Evolutionary conservation across 1,140 invertebrate species (phyloP).

Genomic region (Drosophila nigrodunni): DNA sequence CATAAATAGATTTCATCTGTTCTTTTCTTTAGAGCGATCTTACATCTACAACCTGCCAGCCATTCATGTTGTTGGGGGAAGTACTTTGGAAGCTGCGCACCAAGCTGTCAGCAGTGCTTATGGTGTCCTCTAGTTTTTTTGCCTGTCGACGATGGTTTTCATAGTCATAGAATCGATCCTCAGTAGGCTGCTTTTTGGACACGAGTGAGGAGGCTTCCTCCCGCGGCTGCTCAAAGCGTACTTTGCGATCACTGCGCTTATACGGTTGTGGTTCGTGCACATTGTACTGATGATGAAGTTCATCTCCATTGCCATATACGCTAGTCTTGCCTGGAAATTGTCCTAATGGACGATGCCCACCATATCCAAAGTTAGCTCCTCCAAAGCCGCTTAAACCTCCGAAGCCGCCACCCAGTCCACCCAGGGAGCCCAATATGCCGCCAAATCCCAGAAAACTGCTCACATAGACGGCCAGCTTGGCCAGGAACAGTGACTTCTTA

Average conservation of each 20-base stretch:
- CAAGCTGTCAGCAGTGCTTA: constrained; percentile 35
- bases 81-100: constrained; percentile 58
- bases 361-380: constrained; percentile 46
- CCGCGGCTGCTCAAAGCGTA: constrained; percentile 69
- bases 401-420: constrained; percentile 43
- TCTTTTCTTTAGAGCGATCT: constrained; percentile 51
- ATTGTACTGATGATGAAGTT: constrained; percentile 72
- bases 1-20: background rate
- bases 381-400: constrained; percentile 50
- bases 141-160: constrained; percentile 60
- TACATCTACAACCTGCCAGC: constrained; percentile 78
- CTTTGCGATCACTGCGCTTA: constrained; percentile 74
- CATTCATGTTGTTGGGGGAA: constrained; percentile 44
- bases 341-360: constrained; percentile 54
- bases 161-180: constrained; percentile 83
- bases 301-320: constrained; percentile 58
- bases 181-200: constrained; percentile 20
- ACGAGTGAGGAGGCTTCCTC: constrained; percentile 5
- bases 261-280: constrained; percentile 69
- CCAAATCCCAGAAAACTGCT: constrained; percentile 88
- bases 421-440: constrained; percentile 79
- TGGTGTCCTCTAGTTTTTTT: constrained; percentile 51
- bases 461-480: constrained; percentile 89
- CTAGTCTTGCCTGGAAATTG: constrained; percentile 67
- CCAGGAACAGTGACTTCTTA: constrained; percentile 90